These are phyloP conservation scores for Ictalurus furcatus DNA, from an alignment of 2,113 vertebrate species.

Conservation along the genomic window DNA sequence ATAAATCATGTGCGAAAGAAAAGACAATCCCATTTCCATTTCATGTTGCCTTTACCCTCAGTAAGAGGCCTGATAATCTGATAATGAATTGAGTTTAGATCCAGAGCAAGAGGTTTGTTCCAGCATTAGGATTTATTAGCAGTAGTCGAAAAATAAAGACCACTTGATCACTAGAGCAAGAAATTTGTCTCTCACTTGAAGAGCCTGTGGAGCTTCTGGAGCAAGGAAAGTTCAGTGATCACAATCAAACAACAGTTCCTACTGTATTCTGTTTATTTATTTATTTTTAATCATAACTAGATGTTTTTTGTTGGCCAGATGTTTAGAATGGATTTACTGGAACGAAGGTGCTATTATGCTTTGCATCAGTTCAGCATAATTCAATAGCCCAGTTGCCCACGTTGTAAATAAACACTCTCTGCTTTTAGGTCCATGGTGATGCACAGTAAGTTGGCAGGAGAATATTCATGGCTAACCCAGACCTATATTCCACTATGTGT, in stretches of 20 bases:
- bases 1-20: neutral
- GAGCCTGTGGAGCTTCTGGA: neutral
- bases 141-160: neutral
- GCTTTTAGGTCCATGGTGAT: conserved; percentile 25
- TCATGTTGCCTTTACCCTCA: neutral
- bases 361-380: neutral
- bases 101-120: neutral
- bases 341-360: neutral
- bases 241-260: neutral
- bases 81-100: neutral
- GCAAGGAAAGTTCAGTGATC: no score
- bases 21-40: neutral
- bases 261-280: neutral
- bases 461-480: conserved; percentile 15
- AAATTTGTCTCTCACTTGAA: neutral
- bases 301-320: neutral
- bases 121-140: neutral
- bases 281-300: neutral
- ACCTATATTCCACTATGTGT: conserved; percentile 30
- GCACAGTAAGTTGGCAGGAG: conserved; percentile 29
- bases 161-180: neutral
- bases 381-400: neutral
- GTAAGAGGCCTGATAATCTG: neutral
- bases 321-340: neutral
- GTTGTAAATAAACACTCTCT: conserved; percentile 12